phyloP scores from a whole-genome alignment of 2,797 vertebrate genomes.

The Falco concolor region DNA sequence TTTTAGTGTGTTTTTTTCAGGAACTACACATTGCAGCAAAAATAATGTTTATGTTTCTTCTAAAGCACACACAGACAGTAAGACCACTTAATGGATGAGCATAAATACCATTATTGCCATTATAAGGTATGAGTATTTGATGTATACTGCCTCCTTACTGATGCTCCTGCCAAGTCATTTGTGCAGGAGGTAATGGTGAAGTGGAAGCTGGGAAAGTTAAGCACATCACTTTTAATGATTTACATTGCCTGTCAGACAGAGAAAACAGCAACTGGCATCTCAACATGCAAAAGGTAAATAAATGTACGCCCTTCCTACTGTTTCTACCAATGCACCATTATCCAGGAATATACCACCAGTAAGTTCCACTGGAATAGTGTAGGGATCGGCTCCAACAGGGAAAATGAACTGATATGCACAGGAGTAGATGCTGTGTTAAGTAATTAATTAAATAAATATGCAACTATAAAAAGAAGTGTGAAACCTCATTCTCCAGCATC shows the following conservation, averaged over 20 bases:
- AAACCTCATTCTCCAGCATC: not conserved
- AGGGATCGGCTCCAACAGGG: not conserved
- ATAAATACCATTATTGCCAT: not conserved
- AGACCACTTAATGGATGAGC: not conserved
- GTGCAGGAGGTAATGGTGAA: not conserved
- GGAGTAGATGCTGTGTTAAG: not conserved
- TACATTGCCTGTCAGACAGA: not conserved
- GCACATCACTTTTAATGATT: not conserved
- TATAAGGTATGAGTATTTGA: not conserved
- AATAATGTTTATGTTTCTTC: not conserved
- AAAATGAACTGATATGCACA: not conserved
- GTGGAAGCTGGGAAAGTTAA: not conserved
- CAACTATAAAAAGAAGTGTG: not conserved
- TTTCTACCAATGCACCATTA: not conserved
- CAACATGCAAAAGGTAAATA: not conserved
- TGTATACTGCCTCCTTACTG: not conserved
- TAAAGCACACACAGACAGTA: not conserved
- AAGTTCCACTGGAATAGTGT: not conserved
- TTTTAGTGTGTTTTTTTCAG: not conserved
- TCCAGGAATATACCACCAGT: not conserved
- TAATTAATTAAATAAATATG: not conserved
- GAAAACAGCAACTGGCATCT: not conserved
- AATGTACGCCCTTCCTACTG: not conserved
- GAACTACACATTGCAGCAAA: not conserved
- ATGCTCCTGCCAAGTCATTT: not conserved